Conservation (phyloP, 2,888 invertebrate genomes). For the Chymomyza procnemis region DNA sequence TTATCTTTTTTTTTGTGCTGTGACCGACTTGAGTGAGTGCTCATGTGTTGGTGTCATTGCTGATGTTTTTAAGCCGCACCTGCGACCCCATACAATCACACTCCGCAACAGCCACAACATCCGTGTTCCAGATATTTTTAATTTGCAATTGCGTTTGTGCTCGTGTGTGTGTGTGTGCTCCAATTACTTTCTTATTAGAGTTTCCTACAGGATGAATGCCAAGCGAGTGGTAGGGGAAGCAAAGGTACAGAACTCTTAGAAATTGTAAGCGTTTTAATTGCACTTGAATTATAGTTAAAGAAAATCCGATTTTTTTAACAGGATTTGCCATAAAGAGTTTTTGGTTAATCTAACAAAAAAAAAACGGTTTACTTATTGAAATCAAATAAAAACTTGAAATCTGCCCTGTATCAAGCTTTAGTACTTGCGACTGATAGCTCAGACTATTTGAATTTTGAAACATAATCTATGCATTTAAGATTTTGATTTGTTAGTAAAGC, state of each 20-base stretch:
- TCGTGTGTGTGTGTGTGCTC: not conserved
- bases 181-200: not conserved
- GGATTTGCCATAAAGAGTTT: too few species aligned
- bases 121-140: constrained; percentile 27
- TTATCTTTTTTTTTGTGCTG: not conserved
- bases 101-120: constrained; percentile 24
- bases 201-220: not conserved
- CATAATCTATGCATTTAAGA: too few species aligned
- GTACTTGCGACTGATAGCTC: too few species aligned
- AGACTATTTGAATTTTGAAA: too few species aligned
- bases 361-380: too few species aligned
- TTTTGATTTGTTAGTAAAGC: too few species aligned
- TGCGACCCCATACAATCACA: not conserved
- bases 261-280: not conserved
- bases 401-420: too few species aligned
- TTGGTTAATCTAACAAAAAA: too few species aligned
- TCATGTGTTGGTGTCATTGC: not conserved
- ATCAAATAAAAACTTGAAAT: too few species aligned
- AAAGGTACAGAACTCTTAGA: not conserved
- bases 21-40: not conserved
- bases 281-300: too few species aligned
- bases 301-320: too few species aligned
- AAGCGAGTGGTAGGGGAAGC: not conserved
- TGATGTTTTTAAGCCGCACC: not conserved
- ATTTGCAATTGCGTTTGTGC: constrained; percentile 14